Percentiles rank a stretch among this genome's conserved stretches.
Evolutionary conservation across 2,888 invertebrate genomes (phyloP).

Genomic region (Campoletis raptor): DNA sequence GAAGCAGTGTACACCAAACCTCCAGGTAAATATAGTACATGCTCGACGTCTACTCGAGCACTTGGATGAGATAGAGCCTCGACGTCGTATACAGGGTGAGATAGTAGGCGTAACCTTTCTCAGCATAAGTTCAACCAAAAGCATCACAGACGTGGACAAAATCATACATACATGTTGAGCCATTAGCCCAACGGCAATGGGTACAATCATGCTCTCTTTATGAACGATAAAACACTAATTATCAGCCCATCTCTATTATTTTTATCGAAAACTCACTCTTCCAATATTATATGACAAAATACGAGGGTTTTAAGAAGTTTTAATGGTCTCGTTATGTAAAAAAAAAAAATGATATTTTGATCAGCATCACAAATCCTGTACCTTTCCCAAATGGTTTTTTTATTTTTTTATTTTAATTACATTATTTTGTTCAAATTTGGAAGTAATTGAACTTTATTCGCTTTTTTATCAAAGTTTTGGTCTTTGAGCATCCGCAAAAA

Average conservation of each 20-base stretch:
- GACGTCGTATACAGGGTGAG: conserved; percentile 75
- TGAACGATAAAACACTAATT: conserved; percentile 5
- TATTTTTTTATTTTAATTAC: not conserved
- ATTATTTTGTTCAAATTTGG: not conserved
- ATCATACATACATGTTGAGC: not conserved
- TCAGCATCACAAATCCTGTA: not conserved
- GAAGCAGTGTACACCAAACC: conserved; percentile 35
- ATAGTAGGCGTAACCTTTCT: conserved; percentile 74
- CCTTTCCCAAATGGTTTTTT: not conserved
- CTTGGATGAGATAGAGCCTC: conserved; percentile 74
- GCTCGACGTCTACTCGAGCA: conserved; percentile 51
- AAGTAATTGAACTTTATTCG: not conserved
- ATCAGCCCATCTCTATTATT: conserved; percentile 15
- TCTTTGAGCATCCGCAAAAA: too few species aligned
- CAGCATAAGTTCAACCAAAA: conserved; percentile 55
- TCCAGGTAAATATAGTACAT: conserved; percentile 76
- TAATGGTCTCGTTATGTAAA: not conserved
- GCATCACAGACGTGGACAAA: conserved; percentile 32
- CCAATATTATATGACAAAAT: not conserved
- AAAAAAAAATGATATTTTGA: not conserved
- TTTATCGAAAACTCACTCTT: not conserved
- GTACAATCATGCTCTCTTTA: conserved; percentile 18
- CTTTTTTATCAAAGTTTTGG: too few species aligned
- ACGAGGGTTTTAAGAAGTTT: not conserved
- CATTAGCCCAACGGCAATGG: not conserved